Base-by-base conservation (phyloP, 2,113 vertebrate species). In the Sylvia atricapilla region DNA sequence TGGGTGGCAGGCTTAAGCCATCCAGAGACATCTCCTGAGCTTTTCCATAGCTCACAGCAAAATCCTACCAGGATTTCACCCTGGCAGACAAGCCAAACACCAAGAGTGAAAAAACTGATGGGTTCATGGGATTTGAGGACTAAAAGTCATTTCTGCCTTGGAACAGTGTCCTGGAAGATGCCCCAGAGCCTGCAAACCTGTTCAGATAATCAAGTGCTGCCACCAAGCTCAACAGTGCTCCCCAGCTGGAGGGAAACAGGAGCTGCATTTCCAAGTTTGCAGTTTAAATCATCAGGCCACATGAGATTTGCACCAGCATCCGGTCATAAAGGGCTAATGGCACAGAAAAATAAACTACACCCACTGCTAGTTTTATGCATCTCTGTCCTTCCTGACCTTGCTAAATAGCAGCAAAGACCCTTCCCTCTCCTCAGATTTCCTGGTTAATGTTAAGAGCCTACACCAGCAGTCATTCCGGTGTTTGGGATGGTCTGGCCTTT, bases 281-380 rank as follows among this genome's bases (percentile, higher is more conserved):
- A 90, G 21, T 64, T 41, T 55, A 70, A 72, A 50, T 19, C 68
- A 37, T 2, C 78, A 84, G 20, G 37, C 44, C 66, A 44, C 3
- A 0, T n/a, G 53, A 89, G 52, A 68, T 59, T 53, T 70, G 39
- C 44, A 82, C 62, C 44, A 91, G 60, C 47, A 87, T 72, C 30
- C 0, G 0, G 49, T 52, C 69, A 41, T 41, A 70, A 84, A 84
- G 72, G 49, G 46, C n/a, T 63, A 59, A 80, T 28, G 55, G 80
- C 22, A 59, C 43, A 73, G 81, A 80, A 94, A 87, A 95, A 95
- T 90, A 94, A 95, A 95, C n/a, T 11, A 69, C 44, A 67, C 25
- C 37, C 27, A 52, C 28, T 79, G 78, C 64, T 60, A 75, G 33
- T 47, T 86, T 80, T 52, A 75, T 17, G 10, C 44, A 60, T 70